Base-by-base conservation (phyloP, 2,797 vertebrate species). In the Sus cebifrons region DNA sequence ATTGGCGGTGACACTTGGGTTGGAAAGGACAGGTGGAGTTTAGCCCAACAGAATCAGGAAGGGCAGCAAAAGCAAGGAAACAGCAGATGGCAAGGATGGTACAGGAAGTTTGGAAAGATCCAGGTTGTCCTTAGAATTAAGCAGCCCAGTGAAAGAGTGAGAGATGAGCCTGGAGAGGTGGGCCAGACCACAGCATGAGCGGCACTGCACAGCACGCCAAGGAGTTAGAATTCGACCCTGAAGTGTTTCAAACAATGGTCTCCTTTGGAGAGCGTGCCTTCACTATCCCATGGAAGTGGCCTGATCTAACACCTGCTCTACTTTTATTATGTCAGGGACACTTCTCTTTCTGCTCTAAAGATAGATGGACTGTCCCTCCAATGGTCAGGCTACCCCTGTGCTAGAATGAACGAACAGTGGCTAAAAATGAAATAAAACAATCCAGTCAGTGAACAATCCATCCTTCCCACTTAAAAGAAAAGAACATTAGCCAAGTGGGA, bases 301-400 rank as follows among this genome's bases (percentile, higher is more conserved):
- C 77, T 79, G 60, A 89, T 27, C 18, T 56, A 58, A 81, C 16
- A 23, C 52, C 60, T n/a, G 29, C 6, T 29, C 49, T 40, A 29
- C 32, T 82, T 81, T 75, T 65, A 75, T 85, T 87, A 65, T 54
- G 62, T 67, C 36, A 77, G 11, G 29, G 75, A 74, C n/a, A 74
- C 9, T 52, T 86, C 21, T 4, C 65, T 91, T 81, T 84, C 86
- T 82, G 23, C 58, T 75, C 40, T 93, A 86, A 84, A 97, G 67
- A 64, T 6, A 62, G 58, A 23, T 3, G 3, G 58, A 27, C 17
- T 87, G 56, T 58, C 71, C 87, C 92, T 78, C 65, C 71, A 16
- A 85, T 77, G 56, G 70, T 40, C 73, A 82, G 74, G 78, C 32
- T 94, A 49, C 40, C 52, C 52, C 56, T 64, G 16, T 40, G 15